Evolutionary conservation across 2,888 invertebrate genomes (phyloP).

Genomic region (Allacma fusca): DNA sequence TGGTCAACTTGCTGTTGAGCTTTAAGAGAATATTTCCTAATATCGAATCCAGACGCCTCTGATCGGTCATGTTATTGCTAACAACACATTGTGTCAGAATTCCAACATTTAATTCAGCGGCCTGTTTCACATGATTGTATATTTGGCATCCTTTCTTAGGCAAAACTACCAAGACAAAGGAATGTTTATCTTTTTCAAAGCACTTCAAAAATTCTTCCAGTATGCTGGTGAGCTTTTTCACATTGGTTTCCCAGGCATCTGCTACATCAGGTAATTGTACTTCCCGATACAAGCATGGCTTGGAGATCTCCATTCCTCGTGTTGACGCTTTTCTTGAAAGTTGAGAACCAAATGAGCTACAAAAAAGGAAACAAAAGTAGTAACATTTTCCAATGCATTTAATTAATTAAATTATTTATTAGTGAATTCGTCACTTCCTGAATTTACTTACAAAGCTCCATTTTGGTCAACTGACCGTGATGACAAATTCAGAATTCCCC

Average conservation of each 20-base stretch:
- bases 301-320: conserved; percentile 27
- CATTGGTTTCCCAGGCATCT: conserved; percentile 1
- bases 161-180: conserved; percentile 47
- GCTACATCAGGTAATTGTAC: neutral
- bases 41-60: conserved; percentile 44
- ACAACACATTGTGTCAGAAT: conserved; percentile 65
- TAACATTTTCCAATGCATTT: neutral
- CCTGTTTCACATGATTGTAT: conserved; percentile 51
- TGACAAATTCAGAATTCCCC: conserved; percentile 49
- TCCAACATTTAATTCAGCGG: conserved; percentile 56
- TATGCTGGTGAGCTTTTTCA: neutral
- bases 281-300: conserved; percentile 8
- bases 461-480: neutral
- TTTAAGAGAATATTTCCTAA: conserved; percentile 63
- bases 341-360: conserved; percentile 23
- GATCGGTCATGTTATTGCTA: conserved; percentile 38
- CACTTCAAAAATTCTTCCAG: neutral
- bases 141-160: conserved; percentile 43
- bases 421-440: neutral
- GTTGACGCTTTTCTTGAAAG: conserved; percentile 15
- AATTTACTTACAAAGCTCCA: conserved; percentile 1
- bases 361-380: neutral
- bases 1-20: conserved; percentile 65
- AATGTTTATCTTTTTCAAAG: neutral
- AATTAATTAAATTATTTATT: no score